Conservation (phyloP, 2,113 vertebrate species). For the Rhinoptilus africanus region DNA sequence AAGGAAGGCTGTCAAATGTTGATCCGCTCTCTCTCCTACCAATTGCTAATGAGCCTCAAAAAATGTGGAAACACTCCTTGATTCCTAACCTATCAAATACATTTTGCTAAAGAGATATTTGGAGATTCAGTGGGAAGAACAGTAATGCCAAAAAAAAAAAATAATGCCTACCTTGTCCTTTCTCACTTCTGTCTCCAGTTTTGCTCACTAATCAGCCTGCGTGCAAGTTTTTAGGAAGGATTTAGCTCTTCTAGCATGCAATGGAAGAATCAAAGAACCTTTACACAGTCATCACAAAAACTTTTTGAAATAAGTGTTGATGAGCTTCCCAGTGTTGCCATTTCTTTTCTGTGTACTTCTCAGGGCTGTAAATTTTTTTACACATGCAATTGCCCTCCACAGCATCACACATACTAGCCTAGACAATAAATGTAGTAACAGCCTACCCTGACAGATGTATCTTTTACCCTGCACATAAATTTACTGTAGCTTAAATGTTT, state of each 20-base stretch:
- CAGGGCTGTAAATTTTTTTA: background rate
- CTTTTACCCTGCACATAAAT: background rate
- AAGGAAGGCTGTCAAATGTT: background rate
- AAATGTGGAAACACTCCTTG: background rate
- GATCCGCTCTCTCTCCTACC: background rate
- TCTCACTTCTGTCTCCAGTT: background rate
- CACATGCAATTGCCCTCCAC: background rate
- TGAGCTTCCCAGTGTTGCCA: background rate
- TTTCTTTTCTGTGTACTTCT: background rate
- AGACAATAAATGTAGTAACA: background rate
- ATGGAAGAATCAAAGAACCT: background rate
- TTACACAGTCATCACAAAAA: background rate
- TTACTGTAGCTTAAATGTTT: background rate
- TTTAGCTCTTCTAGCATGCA: background rate
- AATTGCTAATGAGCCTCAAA: background rate
- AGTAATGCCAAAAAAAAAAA: background rate
- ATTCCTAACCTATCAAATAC: background rate
- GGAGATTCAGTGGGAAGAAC: background rate
- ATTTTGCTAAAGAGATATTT: background rate
- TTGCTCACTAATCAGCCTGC: background rate
- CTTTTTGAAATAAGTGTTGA: background rate
- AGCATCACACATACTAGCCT: background rate
- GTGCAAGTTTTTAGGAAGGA: background rate
- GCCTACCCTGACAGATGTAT: background rate
- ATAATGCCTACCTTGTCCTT: background rate